phyloP scores from a whole-genome alignment of 2,888 invertebrate genomes.

The Drosophila buzzatii region DNA sequence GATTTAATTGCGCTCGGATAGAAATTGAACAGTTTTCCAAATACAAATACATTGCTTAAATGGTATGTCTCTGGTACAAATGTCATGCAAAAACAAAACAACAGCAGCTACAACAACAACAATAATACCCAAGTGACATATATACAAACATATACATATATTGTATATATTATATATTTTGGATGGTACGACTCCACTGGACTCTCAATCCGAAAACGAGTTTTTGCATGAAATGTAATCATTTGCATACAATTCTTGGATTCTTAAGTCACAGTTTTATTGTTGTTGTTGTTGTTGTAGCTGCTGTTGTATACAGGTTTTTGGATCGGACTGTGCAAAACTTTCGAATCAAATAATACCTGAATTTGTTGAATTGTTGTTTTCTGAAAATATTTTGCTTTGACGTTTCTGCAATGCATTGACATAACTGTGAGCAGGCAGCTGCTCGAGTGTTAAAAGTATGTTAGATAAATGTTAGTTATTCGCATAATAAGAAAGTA shows the following conservation, averaged over 20 bases:
- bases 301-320: conserved; percentile 43
- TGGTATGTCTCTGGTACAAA: conserved; percentile 52
- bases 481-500: conserved; percentile 25
- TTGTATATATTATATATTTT: not conserved
- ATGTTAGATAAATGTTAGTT: not conserved
- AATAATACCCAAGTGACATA: conserved; percentile 9
- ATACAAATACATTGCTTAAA: conserved; percentile 22
- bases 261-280: conserved; percentile 26
- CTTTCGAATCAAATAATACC: conserved; percentile 21
- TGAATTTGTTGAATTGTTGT: conserved; percentile 7
- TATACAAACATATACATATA: conserved; percentile 23
- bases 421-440: not conserved
- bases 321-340: conserved; percentile 15
- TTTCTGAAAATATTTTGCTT: conserved; percentile 10
- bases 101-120: conserved; percentile 33
- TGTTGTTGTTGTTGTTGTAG: conserved; percentile 13
- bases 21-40: conserved; percentile 18
- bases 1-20: conserved; percentile 52
- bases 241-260: conserved; percentile 73
- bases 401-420: conserved; percentile 53
- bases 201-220: conserved; percentile 58
- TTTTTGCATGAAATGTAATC: conserved; percentile 51
- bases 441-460: not conserved
- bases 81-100: conserved; percentile 33
- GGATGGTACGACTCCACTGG: conserved; percentile 30